Evolutionary conservation across 2,888 invertebrate species (phyloP).

Genomic region (Aricia artaxerxes): DNA sequence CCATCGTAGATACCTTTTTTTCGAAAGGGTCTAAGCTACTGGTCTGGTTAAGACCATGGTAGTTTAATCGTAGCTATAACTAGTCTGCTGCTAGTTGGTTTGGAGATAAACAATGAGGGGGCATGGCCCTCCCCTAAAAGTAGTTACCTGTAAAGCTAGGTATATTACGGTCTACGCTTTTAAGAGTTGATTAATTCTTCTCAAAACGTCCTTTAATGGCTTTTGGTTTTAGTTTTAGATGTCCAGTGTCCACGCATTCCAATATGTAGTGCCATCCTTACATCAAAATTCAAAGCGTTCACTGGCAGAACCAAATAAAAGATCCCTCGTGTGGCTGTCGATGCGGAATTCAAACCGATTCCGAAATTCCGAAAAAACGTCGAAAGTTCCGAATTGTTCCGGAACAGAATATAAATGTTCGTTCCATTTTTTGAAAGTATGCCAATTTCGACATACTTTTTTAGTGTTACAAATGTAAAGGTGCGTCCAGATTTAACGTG

Average conservation of each 20-base stretch:
- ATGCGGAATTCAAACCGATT: not conserved
- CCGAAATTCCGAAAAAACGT: not conserved
- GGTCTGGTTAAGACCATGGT: too few species aligned
- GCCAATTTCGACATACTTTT: not conserved
- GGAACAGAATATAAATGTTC: not conserved
- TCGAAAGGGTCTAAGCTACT: too few species aligned
- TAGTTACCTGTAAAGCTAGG: too few species aligned
- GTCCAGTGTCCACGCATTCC: not conserved
- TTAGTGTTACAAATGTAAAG: not conserved
- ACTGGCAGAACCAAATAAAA: not conserved
- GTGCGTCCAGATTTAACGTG: not conserved
- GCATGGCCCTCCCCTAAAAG: too few species aligned
- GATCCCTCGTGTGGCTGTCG: not conserved
- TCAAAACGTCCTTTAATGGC: not conserved
- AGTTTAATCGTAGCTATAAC: too few species aligned
- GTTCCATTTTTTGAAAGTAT: not conserved
- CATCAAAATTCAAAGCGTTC: slow-evolving; percentile 11
- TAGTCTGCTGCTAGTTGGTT: too few species aligned
- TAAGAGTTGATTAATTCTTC: not conserved
- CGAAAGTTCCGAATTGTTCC: not conserved
- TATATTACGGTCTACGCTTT: too few species aligned
- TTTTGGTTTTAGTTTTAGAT: not conserved
- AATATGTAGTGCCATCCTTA: not conserved
- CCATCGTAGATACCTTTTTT: too few species aligned
- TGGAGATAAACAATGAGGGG: too few species aligned